phyloP scores from a whole-genome alignment of 1,140 invertebrate species.

The Vollenhovia emeryi region DNA sequence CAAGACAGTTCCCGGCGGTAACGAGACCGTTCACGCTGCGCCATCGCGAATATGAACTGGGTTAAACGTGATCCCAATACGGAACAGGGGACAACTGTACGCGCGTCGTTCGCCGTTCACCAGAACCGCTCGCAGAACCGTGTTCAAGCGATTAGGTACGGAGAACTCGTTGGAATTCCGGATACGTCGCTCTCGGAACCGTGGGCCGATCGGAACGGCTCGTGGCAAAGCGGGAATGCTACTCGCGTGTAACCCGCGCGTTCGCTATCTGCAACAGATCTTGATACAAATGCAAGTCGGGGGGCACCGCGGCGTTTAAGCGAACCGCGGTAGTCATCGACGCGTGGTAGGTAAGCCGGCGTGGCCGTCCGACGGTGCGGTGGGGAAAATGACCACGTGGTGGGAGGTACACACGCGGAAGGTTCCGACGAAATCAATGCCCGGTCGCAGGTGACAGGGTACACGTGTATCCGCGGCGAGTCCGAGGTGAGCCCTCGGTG shows the following conservation, averaged over 20 bases:
- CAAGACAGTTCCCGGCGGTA: neutral
- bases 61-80: slow-evolving; percentile 7
- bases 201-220: slow-evolving; percentile 52
- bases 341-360: slow-evolving; percentile 53
- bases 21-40: neutral
- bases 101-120: slow-evolving; percentile 1
- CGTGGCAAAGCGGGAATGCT: slow-evolving; percentile 32
- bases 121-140: neutral
- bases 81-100: neutral
- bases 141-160: neutral
- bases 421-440: slow-evolving; percentile 57
- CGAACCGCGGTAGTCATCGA: slow-evolving; percentile 49
- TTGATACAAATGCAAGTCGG: slow-evolving; percentile 69
- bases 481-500: too few species aligned
- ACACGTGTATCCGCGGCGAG: slow-evolving; percentile 16
- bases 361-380: slow-evolving; percentile 26
- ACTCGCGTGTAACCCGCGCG: slow-evolving; percentile 57
- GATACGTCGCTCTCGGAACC: slow-evolving; percentile 24
- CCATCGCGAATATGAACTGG: neutral
- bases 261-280: slow-evolving; percentile 70
- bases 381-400: slow-evolving; percentile 9
- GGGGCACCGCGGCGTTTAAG: slow-evolving; percentile 55
- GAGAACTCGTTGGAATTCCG: slow-evolving; percentile 8
- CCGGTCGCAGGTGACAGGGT: slow-evolving; percentile 23
- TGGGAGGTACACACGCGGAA: slow-evolving; percentile 36